Base-by-base conservation (phyloP, 2,888 invertebrate genomes). In the Ichneumon xanthorius region DNA sequence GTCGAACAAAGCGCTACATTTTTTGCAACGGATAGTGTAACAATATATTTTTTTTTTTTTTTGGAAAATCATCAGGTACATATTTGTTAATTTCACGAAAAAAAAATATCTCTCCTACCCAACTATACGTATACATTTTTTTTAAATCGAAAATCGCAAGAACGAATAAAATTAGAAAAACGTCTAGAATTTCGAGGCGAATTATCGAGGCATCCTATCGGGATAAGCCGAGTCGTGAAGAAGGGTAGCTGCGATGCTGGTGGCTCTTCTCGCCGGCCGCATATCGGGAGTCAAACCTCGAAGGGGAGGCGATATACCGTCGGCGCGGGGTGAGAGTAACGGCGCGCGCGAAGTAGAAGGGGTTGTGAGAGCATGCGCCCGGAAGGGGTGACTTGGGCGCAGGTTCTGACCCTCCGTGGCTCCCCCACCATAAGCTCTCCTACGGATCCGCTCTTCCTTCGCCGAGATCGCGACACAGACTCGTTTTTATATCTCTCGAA, bases 341-440 rank as follows among this genome's bases (percentile, higher is more conserved):
- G 82, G 83, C 88, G 89, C 85, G 89, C 87, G 88, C 85, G 88
- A 82, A 78, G 85, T 85, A 81, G 91, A 90, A 89, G 87, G 87
- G 85, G 80, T 88, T 83, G 88, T 78, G 85, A 88, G 91, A 90
- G 92, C 93, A 93, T 93, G 93, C 93, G 93, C 93, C 87, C 87
- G 88, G 84, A 89, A 90, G 88, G 90, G 90, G 88, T 90, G 89
- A 90, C 90, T 90, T 87, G 89, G 87, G 93, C 93, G 93, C 93
- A 93, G 92, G 93, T 92, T 92, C 90, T 90, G 89, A 91, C 90
- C 90, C 90, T 89, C 88, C 86, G 87, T 5, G 75, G 37, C 85
- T 55, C 79, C 87, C 89, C 91, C 90, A 89, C 90, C 80, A 87
- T 72, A 45, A 73, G 86, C 79, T 67, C 53, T 63, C 81, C 80